These are phyloP conservation scores for Drosophila gaucha DNA, from an alignment of 2,888 invertebrate genomes.

Conservation along the genomic window DNA sequence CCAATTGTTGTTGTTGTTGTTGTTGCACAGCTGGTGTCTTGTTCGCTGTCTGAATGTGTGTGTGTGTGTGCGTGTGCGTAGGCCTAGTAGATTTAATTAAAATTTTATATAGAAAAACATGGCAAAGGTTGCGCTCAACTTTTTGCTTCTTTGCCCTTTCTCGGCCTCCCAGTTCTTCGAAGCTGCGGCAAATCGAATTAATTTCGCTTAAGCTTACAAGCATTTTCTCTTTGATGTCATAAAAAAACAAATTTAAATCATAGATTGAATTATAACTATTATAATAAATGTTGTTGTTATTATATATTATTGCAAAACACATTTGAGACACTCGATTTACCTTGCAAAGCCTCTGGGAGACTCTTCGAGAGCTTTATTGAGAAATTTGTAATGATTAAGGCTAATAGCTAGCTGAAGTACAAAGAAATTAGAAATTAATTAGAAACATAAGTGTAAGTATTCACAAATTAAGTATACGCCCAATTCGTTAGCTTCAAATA, in stretches of 20 bases:
- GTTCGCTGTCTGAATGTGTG: slow-evolving; percentile 26
- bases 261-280: slow-evolving; percentile 8
- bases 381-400: neutral
- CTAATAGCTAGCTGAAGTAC: too few relatives aligned
- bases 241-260: slow-evolving; percentile 33
- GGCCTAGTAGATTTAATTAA: slow-evolving; percentile 74
- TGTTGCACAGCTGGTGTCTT: slow-evolving; percentile 67
- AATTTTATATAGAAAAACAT: slow-evolving; percentile 55
- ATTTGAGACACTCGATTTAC: too few relatives aligned
- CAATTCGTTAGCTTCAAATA: too few relatives aligned
- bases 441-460: too few relatives aligned
- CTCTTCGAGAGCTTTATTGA: neutral
- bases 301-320: too few relatives aligned
- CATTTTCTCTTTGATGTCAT: slow-evolving; percentile 7
- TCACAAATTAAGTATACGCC: too few relatives aligned
- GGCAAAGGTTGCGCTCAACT: slow-evolving; percentile 47
- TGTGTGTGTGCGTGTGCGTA: slow-evolving; percentile 23
- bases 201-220: slow-evolving; percentile 8
- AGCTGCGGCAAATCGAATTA: slow-evolving; percentile 38
- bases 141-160: slow-evolving; percentile 21
- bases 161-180: too few relatives aligned
- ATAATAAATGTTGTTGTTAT: slow-evolving; percentile 13
- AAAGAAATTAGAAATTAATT: too few relatives aligned
- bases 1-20: slow-evolving; percentile 7
- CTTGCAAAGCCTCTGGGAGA: neutral